Evolutionary conservation across 2,888 invertebrate species (phyloP).

Genomic region (Ormyrus rosae): DNA sequence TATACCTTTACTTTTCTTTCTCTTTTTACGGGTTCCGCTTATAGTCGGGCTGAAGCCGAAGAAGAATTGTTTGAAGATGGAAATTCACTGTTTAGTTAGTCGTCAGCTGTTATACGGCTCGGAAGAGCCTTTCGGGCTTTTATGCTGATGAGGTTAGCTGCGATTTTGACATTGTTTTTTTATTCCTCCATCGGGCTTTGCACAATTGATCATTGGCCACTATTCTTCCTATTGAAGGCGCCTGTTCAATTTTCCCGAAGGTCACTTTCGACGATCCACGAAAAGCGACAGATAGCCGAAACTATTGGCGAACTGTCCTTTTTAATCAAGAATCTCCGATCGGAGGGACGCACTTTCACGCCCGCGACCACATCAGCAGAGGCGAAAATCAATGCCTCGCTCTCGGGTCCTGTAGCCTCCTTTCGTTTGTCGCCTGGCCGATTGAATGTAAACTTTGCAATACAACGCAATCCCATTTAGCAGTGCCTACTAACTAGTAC

Average conservation of each 20-base stretch:
- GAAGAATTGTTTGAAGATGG: conserved; percentile 48
- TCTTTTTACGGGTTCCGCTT: neutral
- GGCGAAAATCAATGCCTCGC: conserved; percentile 31
- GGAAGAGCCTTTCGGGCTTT: neutral
- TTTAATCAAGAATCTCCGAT: conserved; percentile 44
- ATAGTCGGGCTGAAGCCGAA: neutral
- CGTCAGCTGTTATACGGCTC: neutral
- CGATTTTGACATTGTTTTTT: conserved; percentile 21
- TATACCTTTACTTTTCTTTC: neutral
- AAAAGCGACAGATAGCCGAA: conserved; percentile 4
- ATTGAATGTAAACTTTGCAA: conserved; percentile 48
- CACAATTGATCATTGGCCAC: too few relatives aligned
- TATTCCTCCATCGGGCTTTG: neutral
- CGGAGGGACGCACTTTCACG: neutral
- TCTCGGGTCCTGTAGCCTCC: neutral
- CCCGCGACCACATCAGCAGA: neutral
- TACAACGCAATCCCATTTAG: conserved; percentile 47
- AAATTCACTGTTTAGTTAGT: conserved; percentile 45
- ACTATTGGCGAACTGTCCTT: conserved; percentile 42
- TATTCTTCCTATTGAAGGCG: too few relatives aligned
- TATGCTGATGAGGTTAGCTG: conserved; percentile 4
- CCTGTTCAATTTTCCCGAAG: neutral
- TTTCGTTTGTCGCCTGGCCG: neutral
- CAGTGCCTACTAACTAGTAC: neutral
- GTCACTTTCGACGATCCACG: conserved; percentile 3